Evolutionary conservation across 2,113 vertebrate species (phyloP), one percentile per base, ranked within the genome.

Genomic region (Raja brachyura): DNA sequence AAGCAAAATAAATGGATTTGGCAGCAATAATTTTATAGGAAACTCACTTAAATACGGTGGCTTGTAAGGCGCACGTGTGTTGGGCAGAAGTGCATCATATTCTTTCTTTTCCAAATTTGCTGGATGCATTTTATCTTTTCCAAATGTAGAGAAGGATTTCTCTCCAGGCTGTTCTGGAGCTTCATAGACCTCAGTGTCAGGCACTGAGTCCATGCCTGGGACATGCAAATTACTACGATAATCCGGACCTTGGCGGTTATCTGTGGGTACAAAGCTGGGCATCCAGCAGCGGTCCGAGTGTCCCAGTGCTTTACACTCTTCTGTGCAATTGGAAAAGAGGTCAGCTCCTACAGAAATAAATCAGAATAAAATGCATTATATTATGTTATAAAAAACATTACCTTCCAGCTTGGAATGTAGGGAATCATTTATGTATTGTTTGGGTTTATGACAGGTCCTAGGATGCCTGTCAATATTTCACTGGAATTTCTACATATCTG

Each of bases 201-300:
- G 98, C 95, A 99, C 98, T 33, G 98, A 98, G 97, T 99, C 98
- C 98, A 99, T 99, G 95, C 98, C 98, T 18, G 98, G 98, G 93
- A 99, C 98, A 1, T 99, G 98, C 94, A 99, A 98, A 95, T 99
- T 99, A 97, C 98, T 99, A 96, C 98, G 98, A 94, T 99, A 99
- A 96, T 99, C 98, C 0, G 98, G 98, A 93, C 97, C 98, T 96
- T 99, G 98, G 94, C 98, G 98, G 94, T 98, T 97, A 88, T 99
- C 99, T 0, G 98, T 96, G 79, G 98, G 97, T 94, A 99, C 96
- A 93, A 99, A 99, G 94, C 97, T 98, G 93, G 99, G 99, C 99
- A 99, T 99, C 99, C 99, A 99, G 97, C 99, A 99, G 95, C 99
- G 97, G 94, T 99, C 99, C 0, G 99, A 99, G 96, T 99, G 98